Conservation (phyloP, 2,888 invertebrate genomes). For the Apotomis betuletana region DNA sequence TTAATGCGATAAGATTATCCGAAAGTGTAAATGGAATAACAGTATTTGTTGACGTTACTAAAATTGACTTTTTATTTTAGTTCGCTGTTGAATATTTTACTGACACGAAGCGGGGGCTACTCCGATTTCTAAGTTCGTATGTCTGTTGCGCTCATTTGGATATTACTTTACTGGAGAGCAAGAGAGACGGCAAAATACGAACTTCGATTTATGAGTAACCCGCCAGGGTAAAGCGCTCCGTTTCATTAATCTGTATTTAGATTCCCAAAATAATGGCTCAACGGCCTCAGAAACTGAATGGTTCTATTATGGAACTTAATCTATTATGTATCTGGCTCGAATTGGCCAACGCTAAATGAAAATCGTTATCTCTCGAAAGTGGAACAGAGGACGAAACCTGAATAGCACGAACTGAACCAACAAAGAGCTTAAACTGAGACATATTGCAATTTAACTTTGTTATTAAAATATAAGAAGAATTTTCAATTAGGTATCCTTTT, state of each 20-base stretch:
- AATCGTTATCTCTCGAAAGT: constrained; percentile 71
- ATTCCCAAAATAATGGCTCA: constrained; percentile 69
- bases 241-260: constrained; percentile 59
- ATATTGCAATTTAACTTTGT: constrained; percentile 3
- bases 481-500: neutral
- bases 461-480: neutral
- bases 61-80: constrained; percentile 41
- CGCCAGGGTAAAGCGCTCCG: constrained; percentile 44
- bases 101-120: constrained; percentile 34
- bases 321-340: constrained; percentile 75
- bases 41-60: constrained; percentile 47
- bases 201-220: too few species aligned
- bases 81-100: constrained; percentile 41
- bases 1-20: constrained; percentile 47
- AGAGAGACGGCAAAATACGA: too few species aligned
- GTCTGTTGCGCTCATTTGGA: too few species aligned
- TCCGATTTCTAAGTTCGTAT: too few species aligned
- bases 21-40: constrained; percentile 48
- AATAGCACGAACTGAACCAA: constrained; percentile 42
- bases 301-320: constrained; percentile 76
- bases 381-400: constrained; percentile 51
- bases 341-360: constrained; percentile 69
- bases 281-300: constrained; percentile 68
- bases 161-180: too few species aligned
- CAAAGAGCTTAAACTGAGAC: neutral